These are phyloP conservation scores for Potamarius usumacintae DNA, from an alignment of 2,113 vertebrate species.

Conservation along the genomic window DNA sequence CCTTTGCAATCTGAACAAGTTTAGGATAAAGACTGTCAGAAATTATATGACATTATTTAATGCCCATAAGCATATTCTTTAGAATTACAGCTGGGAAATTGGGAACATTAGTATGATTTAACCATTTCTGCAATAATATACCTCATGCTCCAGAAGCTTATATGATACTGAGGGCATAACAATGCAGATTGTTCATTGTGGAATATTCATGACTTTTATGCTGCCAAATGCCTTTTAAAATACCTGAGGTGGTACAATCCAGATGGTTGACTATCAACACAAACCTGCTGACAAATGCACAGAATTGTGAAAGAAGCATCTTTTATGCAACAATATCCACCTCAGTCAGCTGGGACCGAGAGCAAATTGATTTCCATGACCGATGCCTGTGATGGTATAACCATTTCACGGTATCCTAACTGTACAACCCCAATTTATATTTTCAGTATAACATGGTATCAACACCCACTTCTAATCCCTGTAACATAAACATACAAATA, in stretches of 20 bases:
- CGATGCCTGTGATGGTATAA: neutral
- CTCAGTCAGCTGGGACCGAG: conserved; percentile 5
- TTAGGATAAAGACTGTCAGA: neutral
- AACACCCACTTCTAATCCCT: neutral
- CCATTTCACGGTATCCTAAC: neutral
- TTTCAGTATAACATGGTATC: neutral
- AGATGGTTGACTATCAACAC: conserved; percentile 43
- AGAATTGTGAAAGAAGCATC: conserved; percentile 38
- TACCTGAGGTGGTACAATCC: conserved; percentile 48
- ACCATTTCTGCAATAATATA: conserved; percentile 16
- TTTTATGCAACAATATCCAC: conserved; percentile 22
- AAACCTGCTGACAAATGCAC: conserved; percentile 44
- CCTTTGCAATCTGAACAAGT: too few relatives aligned
- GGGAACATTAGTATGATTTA: neutral
- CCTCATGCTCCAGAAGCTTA: neutral
- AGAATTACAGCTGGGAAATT: neutral
- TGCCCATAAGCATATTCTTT: neutral
- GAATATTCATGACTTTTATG: conserved; percentile 43
- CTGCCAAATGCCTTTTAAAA: conserved; percentile 38
- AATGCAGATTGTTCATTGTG: conserved; percentile 4
- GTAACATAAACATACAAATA: too few relatives aligned
- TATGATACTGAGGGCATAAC: neutral
- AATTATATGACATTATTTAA: neutral
- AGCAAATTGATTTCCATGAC: neutral
- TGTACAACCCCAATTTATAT: neutral